These are phyloP conservation scores for Calephelis virginiensis DNA, from an alignment of 1,140 invertebrate species.

Conservation along the genomic window DNA sequence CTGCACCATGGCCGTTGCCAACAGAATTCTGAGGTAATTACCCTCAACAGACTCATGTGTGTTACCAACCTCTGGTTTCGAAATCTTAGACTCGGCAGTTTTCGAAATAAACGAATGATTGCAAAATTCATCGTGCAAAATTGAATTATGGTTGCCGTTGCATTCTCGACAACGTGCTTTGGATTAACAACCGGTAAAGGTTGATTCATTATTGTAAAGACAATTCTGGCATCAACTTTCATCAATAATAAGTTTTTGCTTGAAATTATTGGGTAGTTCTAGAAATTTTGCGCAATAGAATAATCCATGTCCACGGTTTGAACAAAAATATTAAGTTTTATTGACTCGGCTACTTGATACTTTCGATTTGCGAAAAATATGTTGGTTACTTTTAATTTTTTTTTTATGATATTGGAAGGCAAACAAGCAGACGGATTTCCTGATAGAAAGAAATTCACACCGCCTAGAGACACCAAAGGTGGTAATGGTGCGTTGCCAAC, in stretches of 20 bases:
- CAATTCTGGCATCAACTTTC: slow-evolving; percentile 17
- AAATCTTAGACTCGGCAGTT: slow-evolving; percentile 5
- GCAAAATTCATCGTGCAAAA: slow-evolving; percentile 15
- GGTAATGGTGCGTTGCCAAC: no score
- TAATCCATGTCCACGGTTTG: slow-evolving; percentile 8
- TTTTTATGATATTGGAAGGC: no score
- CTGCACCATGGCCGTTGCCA: slow-evolving; percentile 17
- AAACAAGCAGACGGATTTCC: no score
- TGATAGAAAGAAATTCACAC: no score
- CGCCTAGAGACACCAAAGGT: no score
- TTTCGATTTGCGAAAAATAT: no score
- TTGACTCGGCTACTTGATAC: no score
- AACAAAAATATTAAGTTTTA: slow-evolving; percentile 12
- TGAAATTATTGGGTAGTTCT: slow-evolving; percentile 3
- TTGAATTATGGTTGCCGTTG: slow-evolving; percentile 20
- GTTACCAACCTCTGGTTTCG: slow-evolving; percentile 9
- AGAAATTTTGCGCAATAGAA: slow-evolving; percentile 18
- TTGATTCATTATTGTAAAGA: slow-evolving; percentile 18
- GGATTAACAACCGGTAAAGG: slow-evolving; percentile 18
- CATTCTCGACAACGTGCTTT: slow-evolving; percentile 19
- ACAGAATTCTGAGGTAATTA: slow-evolving; percentile 9
- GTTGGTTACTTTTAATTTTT: slow-evolving; percentile 15
- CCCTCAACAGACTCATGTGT: slow-evolving; percentile 13
- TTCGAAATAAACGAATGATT: slow-evolving; percentile 20
- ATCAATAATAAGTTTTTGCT: slow-evolving; percentile 16